These are phyloP conservation scores for Episyrphus balteatus DNA, from an alignment of 1,140 invertebrate genomes.

Conservation along the genomic window DNA sequence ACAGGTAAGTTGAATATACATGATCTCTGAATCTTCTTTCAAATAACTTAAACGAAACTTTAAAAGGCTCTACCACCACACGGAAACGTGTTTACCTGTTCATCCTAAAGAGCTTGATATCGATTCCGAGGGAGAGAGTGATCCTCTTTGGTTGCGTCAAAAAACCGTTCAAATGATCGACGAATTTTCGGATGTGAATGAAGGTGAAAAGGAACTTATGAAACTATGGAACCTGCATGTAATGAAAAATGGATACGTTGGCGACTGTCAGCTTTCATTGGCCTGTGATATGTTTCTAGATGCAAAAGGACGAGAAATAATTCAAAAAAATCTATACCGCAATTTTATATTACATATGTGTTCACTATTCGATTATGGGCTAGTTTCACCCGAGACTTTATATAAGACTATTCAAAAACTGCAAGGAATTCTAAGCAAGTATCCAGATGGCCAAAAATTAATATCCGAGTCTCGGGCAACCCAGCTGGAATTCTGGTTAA, in stretches of 20 bases:
- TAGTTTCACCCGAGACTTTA: slow-evolving; percentile 76
- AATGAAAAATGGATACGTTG: slow-evolving; percentile 62
- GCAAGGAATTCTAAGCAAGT: slow-evolving; percentile 28
- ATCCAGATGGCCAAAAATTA: slow-evolving; percentile 25
- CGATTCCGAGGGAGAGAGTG: slow-evolving; percentile 89
- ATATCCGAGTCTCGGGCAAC: slow-evolving; percentile 35
- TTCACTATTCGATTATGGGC: slow-evolving; percentile 87
- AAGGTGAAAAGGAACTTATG: slow-evolving; percentile 97
- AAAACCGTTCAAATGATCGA: slow-evolving; percentile 98
- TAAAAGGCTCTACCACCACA: slow-evolving; percentile 81
- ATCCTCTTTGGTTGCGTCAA: slow-evolving; percentile 85
- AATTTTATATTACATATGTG: slow-evolving; percentile 90
- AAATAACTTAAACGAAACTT: background rate
- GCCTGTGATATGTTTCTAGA: slow-evolving; percentile 89
- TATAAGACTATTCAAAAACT: slow-evolving; percentile 67
- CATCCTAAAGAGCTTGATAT: slow-evolving; percentile 88
- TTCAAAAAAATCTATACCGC: slow-evolving; percentile 79
- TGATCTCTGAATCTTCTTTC: background rate
- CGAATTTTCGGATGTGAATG: slow-evolving; percentile 97
- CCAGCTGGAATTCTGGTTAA: slow-evolving; percentile 41
- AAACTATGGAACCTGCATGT: slow-evolving; percentile 98
- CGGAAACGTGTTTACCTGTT: slow-evolving; percentile 83
- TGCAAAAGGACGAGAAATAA: slow-evolving; percentile 67
- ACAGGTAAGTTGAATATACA: slow-evolving; percentile 49
- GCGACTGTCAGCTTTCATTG: slow-evolving; percentile 85